A percentile compares a stretch with the other conserved stretches of the same genome.
These are phyloP conservation scores for Pachycephala philippinensis DNA, from an alignment of 2,113 vertebrate species.

Conservation along the genomic window DNA sequence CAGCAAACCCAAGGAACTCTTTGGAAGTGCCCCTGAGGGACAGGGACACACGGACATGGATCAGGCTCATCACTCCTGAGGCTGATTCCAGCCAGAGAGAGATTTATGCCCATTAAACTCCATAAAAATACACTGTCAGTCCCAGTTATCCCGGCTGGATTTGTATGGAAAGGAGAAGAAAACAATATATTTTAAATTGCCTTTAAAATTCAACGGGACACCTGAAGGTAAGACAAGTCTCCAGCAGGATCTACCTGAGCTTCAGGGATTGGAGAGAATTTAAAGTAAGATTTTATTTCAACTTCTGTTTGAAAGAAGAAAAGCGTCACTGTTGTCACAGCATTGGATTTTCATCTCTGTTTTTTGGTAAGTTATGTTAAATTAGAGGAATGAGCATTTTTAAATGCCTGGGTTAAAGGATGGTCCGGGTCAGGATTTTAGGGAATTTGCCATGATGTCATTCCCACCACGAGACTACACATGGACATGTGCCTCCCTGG, in stretches of 20 bases:
- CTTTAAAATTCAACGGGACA: neutral
- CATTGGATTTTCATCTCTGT: neutral
- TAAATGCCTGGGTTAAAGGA: neutral
- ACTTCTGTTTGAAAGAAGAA: neutral
- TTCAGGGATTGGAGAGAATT: neutral
- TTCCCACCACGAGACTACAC: neutral
- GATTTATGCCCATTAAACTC: neutral
- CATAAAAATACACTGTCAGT: neutral
- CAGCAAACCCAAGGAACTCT: neutral
- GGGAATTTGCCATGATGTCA: neutral
- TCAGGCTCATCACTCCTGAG: neutral
- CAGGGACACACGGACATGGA: neutral
- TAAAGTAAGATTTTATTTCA: neutral
- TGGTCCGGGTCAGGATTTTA: neutral
- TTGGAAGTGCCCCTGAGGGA: neutral
- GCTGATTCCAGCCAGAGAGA: neutral
- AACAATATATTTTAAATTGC: neutral
- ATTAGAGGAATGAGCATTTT: neutral
- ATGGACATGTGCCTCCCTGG: fast-evolving
- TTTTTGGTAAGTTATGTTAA: neutral
- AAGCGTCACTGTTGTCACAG: neutral
- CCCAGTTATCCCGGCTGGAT: neutral
- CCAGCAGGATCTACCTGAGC: neutral
- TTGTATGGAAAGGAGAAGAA: neutral
- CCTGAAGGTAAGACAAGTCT: neutral